Base-by-base conservation (phyloP, 2,888 invertebrate genomes). In the Spodoptera littoralis region DNA sequence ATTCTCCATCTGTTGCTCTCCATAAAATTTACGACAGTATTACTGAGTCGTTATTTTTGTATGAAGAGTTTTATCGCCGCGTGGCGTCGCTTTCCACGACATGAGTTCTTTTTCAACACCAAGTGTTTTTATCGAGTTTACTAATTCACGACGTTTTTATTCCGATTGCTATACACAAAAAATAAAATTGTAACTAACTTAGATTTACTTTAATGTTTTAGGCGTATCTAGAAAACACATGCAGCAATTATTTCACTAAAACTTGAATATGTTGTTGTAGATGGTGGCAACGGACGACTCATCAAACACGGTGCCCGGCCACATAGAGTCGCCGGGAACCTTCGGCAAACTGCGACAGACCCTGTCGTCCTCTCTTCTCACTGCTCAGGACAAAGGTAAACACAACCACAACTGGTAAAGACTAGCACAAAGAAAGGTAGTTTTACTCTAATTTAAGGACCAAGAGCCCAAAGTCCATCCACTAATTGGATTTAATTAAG, bases 271-370 rank as follows among this genome's bases (percentile, higher is more conserved):
- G 44, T 58, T 77, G 60, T 89, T 60, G 89, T 45, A 98, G 98
- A 98, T 98, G 97, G 98, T 98, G 95, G 96, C 97, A 86, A 96
- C 97, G 77, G 97, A 97, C 87, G 97, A 97, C 78, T 95, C 96
- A 77, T 90, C 96, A 68, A 95, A 95, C 84, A 90, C 94, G 51
- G 95, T 96, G 77, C 84, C 94, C 43, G 95, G 96, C 13, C 96
- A 96, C 68, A 92, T 96, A 81, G 95, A 96, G 64, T 94, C 96
- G 61, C 96, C 96, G 50, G 97, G 97, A 66, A 97, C 98, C 62
- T 97, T 98, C 88, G 97, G 97, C 83, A 98, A 97, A 93, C 95
- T 98, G 81, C 96, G 97, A 77, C 98, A 98, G 91, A 97, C 97
- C 49, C 95, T 97, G 70, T 97, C 97, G 65, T 97, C 97, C 42